A percentile compares a stretch with the other conserved stretches of the same genome.
phyloP scores from a whole-genome alignment of 2,888 invertebrate genomes.

The Hetaerina titia region DNA sequence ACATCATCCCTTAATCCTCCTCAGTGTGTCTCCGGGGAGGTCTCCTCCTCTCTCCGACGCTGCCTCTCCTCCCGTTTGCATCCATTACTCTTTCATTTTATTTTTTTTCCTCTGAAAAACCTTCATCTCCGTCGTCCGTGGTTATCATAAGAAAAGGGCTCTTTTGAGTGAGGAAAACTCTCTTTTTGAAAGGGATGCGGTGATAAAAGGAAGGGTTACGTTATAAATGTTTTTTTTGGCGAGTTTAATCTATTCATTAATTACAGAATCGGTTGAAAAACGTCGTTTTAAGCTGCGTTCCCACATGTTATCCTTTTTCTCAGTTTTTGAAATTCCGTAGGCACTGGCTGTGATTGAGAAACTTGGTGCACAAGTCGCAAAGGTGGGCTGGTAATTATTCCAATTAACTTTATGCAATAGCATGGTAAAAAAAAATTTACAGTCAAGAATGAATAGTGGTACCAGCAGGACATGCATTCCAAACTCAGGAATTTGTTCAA shows the following conservation, averaged over 20 bases:
- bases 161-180: background rate
- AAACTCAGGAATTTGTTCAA: too few species aligned
- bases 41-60: background rate
- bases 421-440: too few species aligned
- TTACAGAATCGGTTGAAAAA: conserved; percentile 2
- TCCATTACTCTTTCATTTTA: background rate
- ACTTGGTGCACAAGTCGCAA: background rate
- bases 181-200: background rate
- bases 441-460: too few species aligned
- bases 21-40: background rate
- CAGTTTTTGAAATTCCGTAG: background rate
- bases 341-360: background rate
- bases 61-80: background rate
- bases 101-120: background rate
- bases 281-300: background rate
- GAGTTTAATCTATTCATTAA: conserved; percentile 40
- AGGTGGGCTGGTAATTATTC: too few species aligned
- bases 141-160: conserved; percentile 3
- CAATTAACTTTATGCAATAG: too few species aligned
- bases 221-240: background rate
- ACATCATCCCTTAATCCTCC: background rate
- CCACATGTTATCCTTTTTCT: background rate
- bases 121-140: conserved; percentile 31
- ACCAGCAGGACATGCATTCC: too few species aligned
- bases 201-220: conserved; percentile 10